Evolutionary conservation across 2,888 invertebrate species (phyloP).

Genomic region (Mesoligia furuncula): DNA sequence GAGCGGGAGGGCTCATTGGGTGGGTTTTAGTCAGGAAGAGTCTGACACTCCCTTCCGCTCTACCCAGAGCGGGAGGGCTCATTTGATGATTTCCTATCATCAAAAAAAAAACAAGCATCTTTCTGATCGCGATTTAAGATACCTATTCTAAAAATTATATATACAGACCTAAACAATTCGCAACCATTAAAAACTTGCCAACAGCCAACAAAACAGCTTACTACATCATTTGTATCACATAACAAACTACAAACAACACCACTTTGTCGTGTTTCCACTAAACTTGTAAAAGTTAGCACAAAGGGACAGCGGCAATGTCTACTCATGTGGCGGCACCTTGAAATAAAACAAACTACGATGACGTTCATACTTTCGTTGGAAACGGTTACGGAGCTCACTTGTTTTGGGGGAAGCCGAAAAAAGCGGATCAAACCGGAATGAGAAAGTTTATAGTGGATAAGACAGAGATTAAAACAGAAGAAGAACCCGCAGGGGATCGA

Average conservation of each 20-base stretch:
- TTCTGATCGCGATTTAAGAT: not conserved
- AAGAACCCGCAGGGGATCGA: too few species aligned
- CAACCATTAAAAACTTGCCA: not conserved
- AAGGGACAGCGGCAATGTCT: too few species aligned
- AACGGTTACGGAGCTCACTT: not conserved
- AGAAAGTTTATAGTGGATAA: too few species aligned
- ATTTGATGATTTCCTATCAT: too few species aligned
- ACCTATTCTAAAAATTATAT: not conserved
- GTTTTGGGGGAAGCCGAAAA: not conserved
- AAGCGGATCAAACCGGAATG: too few species aligned
- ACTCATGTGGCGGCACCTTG: not conserved
- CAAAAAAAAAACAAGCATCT: too few species aligned
- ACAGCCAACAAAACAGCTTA: too few species aligned
- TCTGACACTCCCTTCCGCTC: too few species aligned
- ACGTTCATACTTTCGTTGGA: not conserved
- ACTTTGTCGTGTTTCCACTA: not conserved
- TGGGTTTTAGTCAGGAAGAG: too few species aligned
- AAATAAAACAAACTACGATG: conserved; percentile 24
- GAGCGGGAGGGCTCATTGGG: too few species aligned
- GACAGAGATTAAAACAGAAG: too few species aligned
- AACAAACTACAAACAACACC: not conserved
- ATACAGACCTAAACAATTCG: not conserved
- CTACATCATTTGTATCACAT: not conserved
- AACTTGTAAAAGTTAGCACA: conserved; percentile 9
- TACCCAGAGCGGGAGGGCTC: too few species aligned